These are phyloP conservation scores for Chymomyza amoena DNA, from an alignment of 2,888 invertebrate species.

Conservation along the genomic window DNA sequence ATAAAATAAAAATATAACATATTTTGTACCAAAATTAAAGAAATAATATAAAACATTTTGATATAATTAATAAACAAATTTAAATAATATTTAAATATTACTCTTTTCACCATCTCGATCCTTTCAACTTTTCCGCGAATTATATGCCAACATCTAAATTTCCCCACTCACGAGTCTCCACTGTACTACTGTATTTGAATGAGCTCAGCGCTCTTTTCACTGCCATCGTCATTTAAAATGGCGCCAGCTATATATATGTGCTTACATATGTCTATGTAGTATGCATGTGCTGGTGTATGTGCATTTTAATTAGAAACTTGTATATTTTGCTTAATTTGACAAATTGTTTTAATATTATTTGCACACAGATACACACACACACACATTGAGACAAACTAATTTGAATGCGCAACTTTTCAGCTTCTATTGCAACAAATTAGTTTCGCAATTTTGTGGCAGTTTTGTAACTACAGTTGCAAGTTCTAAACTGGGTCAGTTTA, in stretches of 20 bases:
- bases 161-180: no score
- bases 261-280: constrained; percentile 14
- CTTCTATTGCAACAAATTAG: constrained; percentile 59
- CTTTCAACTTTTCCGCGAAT: no score
- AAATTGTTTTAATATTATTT: constrained; percentile 66
- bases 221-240: constrained; percentile 40
- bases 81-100: no score
- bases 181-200: neutral
- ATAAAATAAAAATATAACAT: no score
- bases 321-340: constrained; percentile 71
- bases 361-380: constrained; percentile 3
- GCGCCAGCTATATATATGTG: constrained; percentile 38
- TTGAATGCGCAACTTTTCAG: constrained; percentile 49
- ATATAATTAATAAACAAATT: no score
- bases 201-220: neutral
- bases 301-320: constrained; percentile 71
- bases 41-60: no score
- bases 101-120: no score
- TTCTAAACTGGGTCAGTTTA: constrained; percentile 37
- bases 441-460: constrained; percentile 36
- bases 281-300: constrained; percentile 30
- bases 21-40: no score
- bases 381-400: neutral
- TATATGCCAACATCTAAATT: no score
- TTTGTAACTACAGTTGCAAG: constrained; percentile 9